Evolutionary conservation across 2,888 invertebrate species (phyloP).

Genomic region (Isoperla grammatica): DNA sequence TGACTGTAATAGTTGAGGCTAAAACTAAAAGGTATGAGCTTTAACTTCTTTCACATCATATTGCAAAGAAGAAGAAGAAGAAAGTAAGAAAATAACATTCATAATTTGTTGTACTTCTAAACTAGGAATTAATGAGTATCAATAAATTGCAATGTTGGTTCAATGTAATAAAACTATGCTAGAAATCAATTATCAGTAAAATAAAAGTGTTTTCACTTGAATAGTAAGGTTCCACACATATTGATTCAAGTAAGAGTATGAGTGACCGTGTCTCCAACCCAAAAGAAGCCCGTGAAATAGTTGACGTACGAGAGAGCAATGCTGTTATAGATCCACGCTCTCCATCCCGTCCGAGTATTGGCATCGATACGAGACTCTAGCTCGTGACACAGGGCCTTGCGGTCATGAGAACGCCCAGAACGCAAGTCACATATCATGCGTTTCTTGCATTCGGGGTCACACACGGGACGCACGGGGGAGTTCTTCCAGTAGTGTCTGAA

Average conservation of each 20-base stretch:
- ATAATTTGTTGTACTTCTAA: too few relatives aligned
- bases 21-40: too few relatives aligned
- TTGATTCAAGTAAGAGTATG: constrained; percentile 11
- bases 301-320: constrained; percentile 78
- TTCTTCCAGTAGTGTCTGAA: constrained; percentile 83
- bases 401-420: constrained; percentile 81
- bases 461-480: constrained; percentile 73
- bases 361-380: constrained; percentile 80
- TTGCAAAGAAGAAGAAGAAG: too few relatives aligned
- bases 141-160: too few relatives aligned
- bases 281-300: constrained; percentile 28
- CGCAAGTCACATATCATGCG: constrained; percentile 79
- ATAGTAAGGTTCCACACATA: neutral
- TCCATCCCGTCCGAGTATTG: constrained; percentile 70
- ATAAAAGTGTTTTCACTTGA: neutral
- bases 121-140: too few relatives aligned
- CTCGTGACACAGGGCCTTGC: constrained; percentile 73
- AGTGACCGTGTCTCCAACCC: constrained; percentile 27
- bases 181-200: too few relatives aligned
- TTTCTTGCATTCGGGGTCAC: constrained; percentile 81
- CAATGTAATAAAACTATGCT: too few relatives aligned
- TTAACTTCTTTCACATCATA: too few relatives aligned
- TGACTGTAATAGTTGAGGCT: too few relatives aligned
- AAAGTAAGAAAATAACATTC: too few relatives aligned
- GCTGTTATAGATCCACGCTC: constrained; percentile 82